Conservation (phyloP, 2,113 vertebrate genomes). For the Probosciger aterrimus region DNA sequence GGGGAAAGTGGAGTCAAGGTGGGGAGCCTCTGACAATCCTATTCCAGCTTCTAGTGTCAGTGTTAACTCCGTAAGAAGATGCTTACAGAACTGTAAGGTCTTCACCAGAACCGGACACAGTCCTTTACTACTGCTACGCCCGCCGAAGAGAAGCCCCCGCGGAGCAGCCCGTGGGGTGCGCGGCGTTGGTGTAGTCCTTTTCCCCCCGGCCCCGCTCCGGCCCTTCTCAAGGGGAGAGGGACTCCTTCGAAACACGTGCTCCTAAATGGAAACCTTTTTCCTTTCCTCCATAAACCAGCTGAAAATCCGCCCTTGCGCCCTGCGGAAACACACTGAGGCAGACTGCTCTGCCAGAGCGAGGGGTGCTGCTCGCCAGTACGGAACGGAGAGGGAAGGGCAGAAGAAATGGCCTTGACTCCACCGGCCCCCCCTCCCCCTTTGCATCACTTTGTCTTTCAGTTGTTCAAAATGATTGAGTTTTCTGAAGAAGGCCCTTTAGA, state of each 20-base stretch:
- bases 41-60: not conserved
- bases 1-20: too few relatives aligned
- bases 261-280: not conserved
- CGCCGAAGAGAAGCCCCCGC: not conserved
- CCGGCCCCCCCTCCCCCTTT: conserved; percentile 6
- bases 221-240: not conserved
- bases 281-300: not conserved
- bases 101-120: not conserved
- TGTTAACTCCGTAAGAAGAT: not conserved
- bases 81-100: not conserved
- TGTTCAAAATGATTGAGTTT: conserved; percentile 56
- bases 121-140: not conserved
- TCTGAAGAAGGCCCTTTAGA: conserved; percentile 39
- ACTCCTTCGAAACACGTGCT: not conserved
- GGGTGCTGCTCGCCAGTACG: not conserved
- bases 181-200: not conserved
- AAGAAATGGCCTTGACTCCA: not conserved
- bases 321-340: not conserved
- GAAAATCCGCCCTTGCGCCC: not conserved
- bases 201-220: not conserved
- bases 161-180: not conserved
- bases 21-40: not conserved
- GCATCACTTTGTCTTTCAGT: conserved; percentile 31
- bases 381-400: not conserved
- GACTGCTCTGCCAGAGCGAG: not conserved